Percentiles rank a stretch among this genome's conserved stretches.
phyloP scores from a whole-genome alignment of 2,797 vertebrate genomes.

The Hipposideros larvatus region DNA sequence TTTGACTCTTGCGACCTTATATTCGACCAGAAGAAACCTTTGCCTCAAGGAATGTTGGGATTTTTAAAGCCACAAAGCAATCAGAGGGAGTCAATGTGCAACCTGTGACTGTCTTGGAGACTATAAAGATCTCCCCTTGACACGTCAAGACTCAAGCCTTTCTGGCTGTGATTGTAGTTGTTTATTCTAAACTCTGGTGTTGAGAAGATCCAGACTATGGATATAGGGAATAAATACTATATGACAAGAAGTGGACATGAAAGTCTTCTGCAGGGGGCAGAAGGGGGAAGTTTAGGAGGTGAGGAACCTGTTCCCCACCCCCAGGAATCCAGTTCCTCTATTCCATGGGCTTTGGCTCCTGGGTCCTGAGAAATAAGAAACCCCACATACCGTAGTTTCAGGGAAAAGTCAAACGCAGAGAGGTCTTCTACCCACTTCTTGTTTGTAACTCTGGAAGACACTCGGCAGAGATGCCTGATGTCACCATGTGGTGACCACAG shows the following conservation, averaged over 20 bases:
- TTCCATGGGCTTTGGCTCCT: background rate
- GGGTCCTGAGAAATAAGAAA: background rate
- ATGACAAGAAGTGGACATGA: background rate
- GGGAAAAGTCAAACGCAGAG: background rate
- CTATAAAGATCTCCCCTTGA: background rate
- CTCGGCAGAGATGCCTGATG: background rate
- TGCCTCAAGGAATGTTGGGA: background rate
- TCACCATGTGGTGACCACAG: background rate
- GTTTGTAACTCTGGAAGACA: background rate
- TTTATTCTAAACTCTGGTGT: background rate
- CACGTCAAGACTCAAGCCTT: background rate
- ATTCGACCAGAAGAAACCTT: constrained; percentile 14
- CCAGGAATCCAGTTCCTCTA: background rate
- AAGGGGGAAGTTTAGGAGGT: background rate
- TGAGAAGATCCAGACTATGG: background rate
- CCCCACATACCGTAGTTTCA: background rate
- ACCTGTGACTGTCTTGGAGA: background rate
- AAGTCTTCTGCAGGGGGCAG: background rate
- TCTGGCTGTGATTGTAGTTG: background rate
- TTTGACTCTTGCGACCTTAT: constrained; percentile 2
- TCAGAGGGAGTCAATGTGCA: background rate
- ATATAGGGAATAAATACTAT: background rate
- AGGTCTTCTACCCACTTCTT: background rate
- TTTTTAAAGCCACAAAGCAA: constrained; percentile 22
- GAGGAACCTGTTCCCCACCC: background rate